Conservation (phyloP, 2,797 vertebrate genomes). For the Triplophysa bombifrons region DNA sequence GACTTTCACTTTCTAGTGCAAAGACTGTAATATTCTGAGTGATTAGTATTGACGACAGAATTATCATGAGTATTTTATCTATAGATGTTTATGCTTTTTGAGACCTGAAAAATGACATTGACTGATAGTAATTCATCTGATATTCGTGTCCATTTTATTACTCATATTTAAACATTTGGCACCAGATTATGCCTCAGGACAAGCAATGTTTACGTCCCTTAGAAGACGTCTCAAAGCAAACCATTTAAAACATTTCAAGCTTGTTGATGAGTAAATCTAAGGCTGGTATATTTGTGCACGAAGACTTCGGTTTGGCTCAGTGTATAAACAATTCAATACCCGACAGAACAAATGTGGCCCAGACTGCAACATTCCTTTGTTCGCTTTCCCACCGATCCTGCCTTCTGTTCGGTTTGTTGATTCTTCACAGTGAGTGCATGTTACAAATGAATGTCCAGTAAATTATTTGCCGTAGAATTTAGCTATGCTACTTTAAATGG, state of each 20-base stretch:
- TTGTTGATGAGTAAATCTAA: constrained; percentile 39
- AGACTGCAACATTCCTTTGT: constrained; percentile 68
- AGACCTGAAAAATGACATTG: constrained; percentile 9
- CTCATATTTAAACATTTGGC: constrained; percentile 14
- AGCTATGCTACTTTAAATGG: constrained; percentile 81
- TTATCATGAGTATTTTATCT: constrained; percentile 33
- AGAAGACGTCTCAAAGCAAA: neutral
- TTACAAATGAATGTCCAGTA: constrained; percentile 80
- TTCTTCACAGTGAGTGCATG: constrained; percentile 79
- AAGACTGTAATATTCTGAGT: neutral
- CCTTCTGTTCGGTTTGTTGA: constrained; percentile 61
- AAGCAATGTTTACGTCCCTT: neutral
- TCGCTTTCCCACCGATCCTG: constrained; percentile 59
- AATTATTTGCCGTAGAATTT: constrained; percentile 81
- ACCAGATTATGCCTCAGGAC: constrained; percentile 31
- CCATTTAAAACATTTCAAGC: neutral
- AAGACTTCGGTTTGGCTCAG: constrained; percentile 44
- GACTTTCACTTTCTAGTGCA: constrained; percentile 24
- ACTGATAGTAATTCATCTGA: constrained; percentile 10
- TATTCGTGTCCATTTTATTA: constrained; percentile 20
- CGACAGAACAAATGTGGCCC: constrained; percentile 38
- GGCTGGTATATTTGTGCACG: constrained; percentile 48
- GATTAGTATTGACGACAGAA: constrained; percentile 22
- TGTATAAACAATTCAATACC: constrained; percentile 35
- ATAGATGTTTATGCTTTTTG: constrained; percentile 38